A percentile compares a stretch with the other conserved stretches of the same genome.
These are phyloP conservation scores for Meloidogyne hapla DNA, from an alignment of 1,140 invertebrate species.

Conservation along the genomic window DNA sequence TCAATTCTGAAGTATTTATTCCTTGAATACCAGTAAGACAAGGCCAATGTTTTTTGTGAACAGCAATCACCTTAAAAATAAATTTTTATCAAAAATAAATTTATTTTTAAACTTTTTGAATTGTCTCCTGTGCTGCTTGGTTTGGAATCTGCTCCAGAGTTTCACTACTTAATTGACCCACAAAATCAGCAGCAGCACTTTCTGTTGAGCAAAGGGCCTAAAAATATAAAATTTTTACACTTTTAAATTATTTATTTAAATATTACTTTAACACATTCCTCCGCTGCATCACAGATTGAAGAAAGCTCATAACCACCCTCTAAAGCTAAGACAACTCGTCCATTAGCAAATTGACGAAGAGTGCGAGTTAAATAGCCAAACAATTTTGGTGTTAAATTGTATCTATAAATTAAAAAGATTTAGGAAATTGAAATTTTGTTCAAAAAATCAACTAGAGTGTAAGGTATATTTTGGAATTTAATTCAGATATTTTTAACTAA, in stretches of 20 bases:
- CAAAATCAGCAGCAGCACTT: conserved; percentile 36
- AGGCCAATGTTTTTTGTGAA: conserved; percentile 63
- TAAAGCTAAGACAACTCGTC: conserved; percentile 79
- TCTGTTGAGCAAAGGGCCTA: conserved; percentile 55
- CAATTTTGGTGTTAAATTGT: conserved; percentile 62
- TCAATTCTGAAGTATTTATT: conserved; percentile 49
- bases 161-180: conserved; percentile 45
- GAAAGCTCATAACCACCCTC: conserved; percentile 88
- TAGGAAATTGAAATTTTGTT: background rate
- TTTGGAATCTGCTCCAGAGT: conserved; percentile 54
- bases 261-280: conserved; percentile 77
- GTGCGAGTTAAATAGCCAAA: conserved; percentile 95
- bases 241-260: conserved; percentile 12
- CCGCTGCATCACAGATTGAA: conserved; percentile 92
- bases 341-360: conserved; percentile 82
- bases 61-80: conserved; percentile 52
- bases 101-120: conserved; percentile 43
- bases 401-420: conserved; percentile 45
- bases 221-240: conserved; percentile 18
- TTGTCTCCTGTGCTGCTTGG: conserved; percentile 58
- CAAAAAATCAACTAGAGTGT: too few species aligned
- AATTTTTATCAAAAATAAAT: background rate
- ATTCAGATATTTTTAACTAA: conserved; percentile 14
- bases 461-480: too few species aligned
- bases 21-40: conserved; percentile 56